Evolutionary conservation across 2,797 vertebrate species (phyloP), one percentile per base, ranked within the genome.

Genomic region (Tadarida brasiliensis): DNA sequence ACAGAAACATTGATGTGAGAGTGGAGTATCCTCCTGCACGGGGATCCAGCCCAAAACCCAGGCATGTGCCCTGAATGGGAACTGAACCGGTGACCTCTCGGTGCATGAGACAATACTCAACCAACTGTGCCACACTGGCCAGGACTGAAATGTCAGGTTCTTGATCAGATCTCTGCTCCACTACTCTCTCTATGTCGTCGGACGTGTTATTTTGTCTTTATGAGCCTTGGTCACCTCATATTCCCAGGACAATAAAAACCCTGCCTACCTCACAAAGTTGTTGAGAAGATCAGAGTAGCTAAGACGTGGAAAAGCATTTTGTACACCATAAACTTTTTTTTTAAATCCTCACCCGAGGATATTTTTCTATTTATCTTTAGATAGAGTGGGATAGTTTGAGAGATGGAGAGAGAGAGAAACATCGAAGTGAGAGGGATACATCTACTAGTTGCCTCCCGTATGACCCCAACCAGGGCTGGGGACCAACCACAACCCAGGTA

Each of bases 171-270:
- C 12, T 63, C 17, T n/a, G 26, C 19, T 67, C 44, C 51, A 39
- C 33, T 17, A 14, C 17, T 39, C 30, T 6, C 15, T 26, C 57
- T 56, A 1, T 6, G 39, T 57, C 39, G 35, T 39, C 51, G 63
- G 56, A 80, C 24, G 9, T n/a, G 24, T n/a, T 68, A 73, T 74
- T 88, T 78, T 91, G 17, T 80, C 67, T 88, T 33, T 33, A 11
- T 56, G 30, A 70, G 20, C 20, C 20, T 82, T 39, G n/a, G n/a
- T 68, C 47, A 76, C 12, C 44, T 76, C 19, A 3, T 54, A 74
- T 87, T 94, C 93, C 91, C 33, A 65, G n/a, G 74, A 80, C 68
- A 78, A 71, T 63, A 76, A 81, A 86, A 35, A 67, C 57, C 17
- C 10, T 63, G 54, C 47, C 78, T 68, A 59, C 24, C 51, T 86